Evolutionary conservation across 2,113 vertebrate species (phyloP).

Genomic region (Plestiodon gilberti): DNA sequence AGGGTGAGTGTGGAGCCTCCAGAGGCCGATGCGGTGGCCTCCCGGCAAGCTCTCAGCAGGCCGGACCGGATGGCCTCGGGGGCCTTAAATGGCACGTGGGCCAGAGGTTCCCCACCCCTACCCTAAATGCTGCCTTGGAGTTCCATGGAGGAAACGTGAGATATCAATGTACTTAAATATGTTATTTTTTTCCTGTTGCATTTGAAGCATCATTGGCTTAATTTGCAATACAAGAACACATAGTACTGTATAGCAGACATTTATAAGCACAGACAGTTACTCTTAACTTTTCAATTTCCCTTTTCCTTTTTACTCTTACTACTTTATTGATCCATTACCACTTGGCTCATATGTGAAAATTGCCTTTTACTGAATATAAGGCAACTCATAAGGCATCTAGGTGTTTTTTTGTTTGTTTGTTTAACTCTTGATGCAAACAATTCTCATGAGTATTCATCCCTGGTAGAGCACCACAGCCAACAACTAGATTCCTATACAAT

Average conservation of each 20-base stretch:
- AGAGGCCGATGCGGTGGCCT: too few species aligned
- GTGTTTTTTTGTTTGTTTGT: background rate
- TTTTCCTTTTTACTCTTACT: background rate
- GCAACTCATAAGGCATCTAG: background rate
- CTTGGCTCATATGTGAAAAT: background rate
- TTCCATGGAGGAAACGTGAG: background rate
- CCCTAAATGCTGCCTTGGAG: too few species aligned
- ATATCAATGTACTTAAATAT: background rate
- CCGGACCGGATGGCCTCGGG: too few species aligned
- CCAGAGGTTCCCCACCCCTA: too few species aligned
- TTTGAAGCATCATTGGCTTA: background rate
- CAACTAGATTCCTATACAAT: constrained; percentile 13
- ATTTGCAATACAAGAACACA: background rate
- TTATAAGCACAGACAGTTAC: background rate
- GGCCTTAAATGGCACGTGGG: too few species aligned
- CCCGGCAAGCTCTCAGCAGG: too few species aligned
- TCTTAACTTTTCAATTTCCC: background rate
- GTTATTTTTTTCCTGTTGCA: background rate
- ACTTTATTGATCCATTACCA: background rate
- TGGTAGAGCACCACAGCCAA: constrained; percentile 30
- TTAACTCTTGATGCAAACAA: background rate
- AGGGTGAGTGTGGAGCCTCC: too few species aligned
- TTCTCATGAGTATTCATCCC: constrained; percentile 27
- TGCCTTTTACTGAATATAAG: background rate
- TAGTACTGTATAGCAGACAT: background rate